Percentiles rank a stretch among this genome's conserved stretches.
Evolutionary conservation across 1,140 invertebrate species (phyloP).

Genomic region (Caenorhabditis remanei): DNA sequence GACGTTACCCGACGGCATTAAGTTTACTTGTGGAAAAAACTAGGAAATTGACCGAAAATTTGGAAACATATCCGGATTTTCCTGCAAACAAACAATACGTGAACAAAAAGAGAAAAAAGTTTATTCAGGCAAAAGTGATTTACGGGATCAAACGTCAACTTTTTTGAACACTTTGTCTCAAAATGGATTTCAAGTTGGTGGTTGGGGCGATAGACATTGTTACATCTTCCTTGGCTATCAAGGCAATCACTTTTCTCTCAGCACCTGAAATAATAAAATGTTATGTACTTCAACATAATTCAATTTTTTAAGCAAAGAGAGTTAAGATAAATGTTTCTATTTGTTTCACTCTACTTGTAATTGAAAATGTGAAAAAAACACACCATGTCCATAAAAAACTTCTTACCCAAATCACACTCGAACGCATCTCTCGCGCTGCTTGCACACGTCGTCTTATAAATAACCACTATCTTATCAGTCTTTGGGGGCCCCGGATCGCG

Average conservation of each 20-base stretch:
- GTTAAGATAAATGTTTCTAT: neutral
- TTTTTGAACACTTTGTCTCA: slow-evolving; percentile 49
- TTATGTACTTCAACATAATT: neutral
- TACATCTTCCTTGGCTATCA: slow-evolving; percentile 43
- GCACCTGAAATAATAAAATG: slow-evolving; percentile 1
- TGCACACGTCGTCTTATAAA: slow-evolving; percentile 36
- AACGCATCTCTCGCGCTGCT: slow-evolving; percentile 47
- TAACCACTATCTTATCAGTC: slow-evolving; percentile 53
- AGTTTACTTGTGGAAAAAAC: neutral
- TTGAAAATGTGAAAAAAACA: no score
- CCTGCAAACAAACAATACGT: neutral
- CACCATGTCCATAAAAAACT: neutral
- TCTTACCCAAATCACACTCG: slow-evolving; percentile 26
- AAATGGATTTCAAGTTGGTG: slow-evolving; percentile 52
- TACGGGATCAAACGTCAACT: slow-evolving; percentile 2
- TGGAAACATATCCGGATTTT: neutral
- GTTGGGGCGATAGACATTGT: slow-evolving; percentile 36
- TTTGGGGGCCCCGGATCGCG: slow-evolving; percentile 47
- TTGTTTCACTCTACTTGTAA: no score
- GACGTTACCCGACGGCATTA: neutral
- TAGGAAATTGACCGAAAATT: neutral
- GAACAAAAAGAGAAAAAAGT: neutral
- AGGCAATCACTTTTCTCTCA: slow-evolving; percentile 28
- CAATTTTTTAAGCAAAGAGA: neutral
- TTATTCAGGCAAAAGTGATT: slow-evolving; percentile 7